Conservation (phyloP, 2,888 invertebrate species). For the Acrocyrtus sp. region DNA sequence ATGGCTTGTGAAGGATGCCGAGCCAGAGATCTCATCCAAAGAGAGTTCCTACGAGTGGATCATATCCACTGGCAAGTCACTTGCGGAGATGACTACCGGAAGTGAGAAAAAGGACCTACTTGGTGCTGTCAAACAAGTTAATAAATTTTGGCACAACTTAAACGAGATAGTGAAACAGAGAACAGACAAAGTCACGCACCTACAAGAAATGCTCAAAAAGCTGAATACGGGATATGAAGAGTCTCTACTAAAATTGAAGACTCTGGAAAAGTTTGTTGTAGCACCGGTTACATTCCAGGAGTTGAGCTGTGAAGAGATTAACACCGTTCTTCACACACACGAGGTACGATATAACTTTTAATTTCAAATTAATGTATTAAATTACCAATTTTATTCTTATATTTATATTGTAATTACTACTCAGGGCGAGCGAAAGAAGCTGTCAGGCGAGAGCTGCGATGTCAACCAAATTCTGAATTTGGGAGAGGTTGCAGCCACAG, state of each 20-base stretch:
- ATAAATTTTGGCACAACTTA: constrained; percentile 76
- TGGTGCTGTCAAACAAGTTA: constrained; percentile 73
- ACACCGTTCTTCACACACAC: constrained; percentile 76
- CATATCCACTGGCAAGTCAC: constrained; percentile 73
- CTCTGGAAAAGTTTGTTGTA: constrained; percentile 77
- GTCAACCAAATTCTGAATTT: constrained; percentile 82
- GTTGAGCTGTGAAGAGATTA: constrained; percentile 70
- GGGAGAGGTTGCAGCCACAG: constrained; percentile 71
- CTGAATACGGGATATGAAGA: constrained; percentile 79
- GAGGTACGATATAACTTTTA: constrained; percentile 67
- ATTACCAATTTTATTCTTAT: not conserved
- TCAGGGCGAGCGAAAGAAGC: constrained; percentile 75
- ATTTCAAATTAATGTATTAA: not conserved
- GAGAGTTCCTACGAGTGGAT: constrained; percentile 71
- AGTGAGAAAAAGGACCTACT: constrained; percentile 58
- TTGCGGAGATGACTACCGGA: constrained; percentile 68
- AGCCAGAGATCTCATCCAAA: constrained; percentile 55
- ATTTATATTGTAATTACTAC: constrained; percentile 11
- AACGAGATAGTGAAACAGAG: constrained; percentile 73
- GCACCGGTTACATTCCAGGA: constrained; percentile 76
- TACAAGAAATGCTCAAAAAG: constrained; percentile 74
- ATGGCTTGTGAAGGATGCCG: constrained; percentile 51
- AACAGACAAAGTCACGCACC: constrained; percentile 77
- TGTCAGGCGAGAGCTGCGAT: constrained; percentile 81
- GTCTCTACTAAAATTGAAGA: constrained; percentile 78